These are phyloP conservation scores for Leucoraja ocellata DNA, from an alignment of 2,797 vertebrate genomes.

Conservation along the genomic window DNA sequence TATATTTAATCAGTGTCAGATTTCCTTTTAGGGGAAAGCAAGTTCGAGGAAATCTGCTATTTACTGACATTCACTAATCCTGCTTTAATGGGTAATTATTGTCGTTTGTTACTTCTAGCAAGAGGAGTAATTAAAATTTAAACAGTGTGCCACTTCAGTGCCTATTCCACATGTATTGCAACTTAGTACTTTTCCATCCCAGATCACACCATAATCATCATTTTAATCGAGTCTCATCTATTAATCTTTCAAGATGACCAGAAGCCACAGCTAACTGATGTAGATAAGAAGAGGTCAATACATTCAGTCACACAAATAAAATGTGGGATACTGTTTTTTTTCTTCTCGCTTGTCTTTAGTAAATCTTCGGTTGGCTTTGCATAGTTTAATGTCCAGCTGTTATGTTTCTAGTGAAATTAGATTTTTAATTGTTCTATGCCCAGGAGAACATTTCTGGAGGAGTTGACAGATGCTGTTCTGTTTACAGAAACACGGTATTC, in stretches of 20 bases:
- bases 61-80: conserved; percentile 25
- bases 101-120: conserved; percentile 31
- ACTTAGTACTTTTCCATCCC: not conserved
- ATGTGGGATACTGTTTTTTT: not conserved
- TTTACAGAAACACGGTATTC: conserved; percentile 82
- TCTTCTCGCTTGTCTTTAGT: not conserved
- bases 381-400: conserved; percentile 19
- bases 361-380: not conserved
- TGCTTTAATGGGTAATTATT: conserved; percentile 34
- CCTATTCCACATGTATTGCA: not conserved
- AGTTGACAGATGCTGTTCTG: conserved; percentile 39
- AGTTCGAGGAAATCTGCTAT: not conserved
- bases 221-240: conserved; percentile 24
- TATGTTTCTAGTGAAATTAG: conserved; percentile 24
- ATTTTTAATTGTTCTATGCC: not conserved
- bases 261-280: not conserved
- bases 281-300: not conserved
- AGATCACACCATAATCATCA: not conserved
- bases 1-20: conserved; percentile 17
- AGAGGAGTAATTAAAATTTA: conserved; percentile 10
- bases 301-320: not conserved
- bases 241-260: conserved; percentile 6
- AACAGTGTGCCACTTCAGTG: conserved; percentile 2
- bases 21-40: conserved; percentile 7
- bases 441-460: not conserved